Evolutionary conservation across 2,797 vertebrate species (phyloP), one percentile per base, ranked within the genome.

Genomic region (Salmo trutta): DNA sequence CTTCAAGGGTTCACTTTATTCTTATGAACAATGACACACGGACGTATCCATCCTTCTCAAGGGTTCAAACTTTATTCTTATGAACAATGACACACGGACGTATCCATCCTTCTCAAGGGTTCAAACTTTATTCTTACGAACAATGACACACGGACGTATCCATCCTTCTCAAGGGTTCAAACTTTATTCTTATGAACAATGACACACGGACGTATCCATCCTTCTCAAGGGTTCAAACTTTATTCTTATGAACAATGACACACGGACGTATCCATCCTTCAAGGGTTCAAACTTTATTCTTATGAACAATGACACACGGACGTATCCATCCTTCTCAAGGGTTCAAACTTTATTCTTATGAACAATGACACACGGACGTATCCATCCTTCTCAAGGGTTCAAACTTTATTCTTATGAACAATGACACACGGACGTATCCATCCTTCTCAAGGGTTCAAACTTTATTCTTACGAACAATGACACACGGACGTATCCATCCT

Each of bases 311-410:
- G 27, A 67, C 21, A 66, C 21, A 24, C 12, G 8, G 12, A 14
- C 3, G 21, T 4, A 33, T 33, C 64, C 4, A 14, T 66, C 27
- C 5, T 15, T 5, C 24, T 29, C 14, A 67, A 5, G 14, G 29
- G 29, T 24, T 73, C 12, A 29, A 31, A 73, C 71, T 73, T 73
- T 73, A n/a, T n/a, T n/a, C n/a, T n/a, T n/a, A n/a, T n/a, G n/a
- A n/a, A n/a, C 16, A 67, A 29, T 67, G 27, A 67, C 21, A 66
- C 21, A 24, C 12, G 8, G 12, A 14, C 3, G 21, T 4, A 33
- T 33, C 64, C 4, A 14, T 66, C 27, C 5, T 15, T 5, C 24
- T 29, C 14, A 67, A 5, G 14, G 29, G 29, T 24, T 73, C 12
- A 29, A 31, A 73, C 71, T 73, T 73, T 73, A n/a, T n/a, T n/a